These are phyloP conservation scores for Epiblema foenella DNA, from an alignment of 2,888 invertebrate species.

Conservation along the genomic window DNA sequence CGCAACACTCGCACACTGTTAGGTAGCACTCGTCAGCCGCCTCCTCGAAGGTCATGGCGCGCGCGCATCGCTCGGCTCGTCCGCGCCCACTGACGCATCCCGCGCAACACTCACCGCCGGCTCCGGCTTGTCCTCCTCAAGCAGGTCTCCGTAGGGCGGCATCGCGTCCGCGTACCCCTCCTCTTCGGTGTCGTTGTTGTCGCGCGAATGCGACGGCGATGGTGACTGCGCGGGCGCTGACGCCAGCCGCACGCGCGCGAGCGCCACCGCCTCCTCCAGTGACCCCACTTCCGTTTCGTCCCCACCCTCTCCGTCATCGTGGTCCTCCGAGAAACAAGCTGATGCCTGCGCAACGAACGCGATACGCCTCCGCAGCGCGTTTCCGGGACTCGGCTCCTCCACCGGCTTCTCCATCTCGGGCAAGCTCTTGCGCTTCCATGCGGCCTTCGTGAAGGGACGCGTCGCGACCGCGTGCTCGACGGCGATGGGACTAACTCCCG, in stretches of 20 bases:
- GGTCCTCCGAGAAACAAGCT: constrained; percentile 81
- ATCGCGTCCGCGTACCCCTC: constrained; percentile 78
- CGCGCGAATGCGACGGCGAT: constrained; percentile 71
- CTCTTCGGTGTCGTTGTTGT: constrained; percentile 74
- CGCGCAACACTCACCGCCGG: constrained; percentile 67
- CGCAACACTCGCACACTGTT: constrained; percentile 83
- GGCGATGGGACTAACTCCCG: constrained; percentile 70
- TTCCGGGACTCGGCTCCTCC: constrained; percentile 79
- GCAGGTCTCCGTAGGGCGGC: constrained; percentile 83
- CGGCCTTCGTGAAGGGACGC: constrained; percentile 82
- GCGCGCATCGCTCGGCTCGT: constrained; percentile 77
- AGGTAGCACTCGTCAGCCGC: constrained; percentile 78
- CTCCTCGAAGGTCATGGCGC: constrained; percentile 83
- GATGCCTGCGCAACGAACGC: constrained; percentile 84
- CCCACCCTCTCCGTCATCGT: constrained; percentile 73
- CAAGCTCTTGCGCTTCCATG: constrained; percentile 76
- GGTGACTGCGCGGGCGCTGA: constrained; percentile 62
- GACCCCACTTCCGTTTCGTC: constrained; percentile 75
- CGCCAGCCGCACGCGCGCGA: constrained; percentile 78
- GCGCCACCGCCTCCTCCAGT: constrained; percentile 82
- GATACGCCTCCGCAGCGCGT: constrained; percentile 78
- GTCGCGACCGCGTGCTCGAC: constrained; percentile 81
- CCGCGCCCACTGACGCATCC: constrained; percentile 65
- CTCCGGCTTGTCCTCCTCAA: constrained; percentile 70
- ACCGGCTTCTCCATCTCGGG: constrained; percentile 74